Percentiles rank a stretch among this genome's conserved stretches.
phyloP scores from a whole-genome alignment of 2,888 invertebrate genomes.

The Acanthosepion lycidas region DNA sequence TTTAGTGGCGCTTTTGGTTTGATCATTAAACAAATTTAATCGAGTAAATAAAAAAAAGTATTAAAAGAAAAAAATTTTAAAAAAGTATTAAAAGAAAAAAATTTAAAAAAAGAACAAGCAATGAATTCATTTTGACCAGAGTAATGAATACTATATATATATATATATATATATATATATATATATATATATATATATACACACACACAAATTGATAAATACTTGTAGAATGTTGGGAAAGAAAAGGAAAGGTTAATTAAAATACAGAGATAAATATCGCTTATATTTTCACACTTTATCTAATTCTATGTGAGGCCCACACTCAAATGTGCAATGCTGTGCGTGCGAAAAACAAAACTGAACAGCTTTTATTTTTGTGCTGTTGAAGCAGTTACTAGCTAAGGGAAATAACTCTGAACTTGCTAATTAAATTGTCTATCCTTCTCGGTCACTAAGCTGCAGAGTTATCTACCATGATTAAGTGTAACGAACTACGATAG shows the following conservation, averaged over 20 bases:
- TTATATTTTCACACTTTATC: not conserved
- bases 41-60: not conserved
- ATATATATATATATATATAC: too few species aligned
- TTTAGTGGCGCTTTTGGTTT: not conserved
- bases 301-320: not conserved
- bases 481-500: not conserved
- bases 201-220: not conserved
- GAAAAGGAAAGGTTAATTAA: not conserved
- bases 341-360: not conserved
- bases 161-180: too few species aligned
- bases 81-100: not conserved
- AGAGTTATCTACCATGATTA: not conserved
- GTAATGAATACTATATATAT: not conserved
- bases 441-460: not conserved
- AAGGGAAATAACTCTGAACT: not conserved
- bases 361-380: not conserved
- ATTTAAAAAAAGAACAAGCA: too few species aligned
- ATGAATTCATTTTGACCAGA: not conserved
- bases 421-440: not conserved
- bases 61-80: not conserved
- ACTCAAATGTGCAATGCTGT: not conserved
- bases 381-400: not conserved
- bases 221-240: not conserved
- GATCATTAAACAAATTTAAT: not conserved
- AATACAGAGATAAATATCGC: not conserved